Percentiles rank a stretch among this genome's conserved stretches.
These are phyloP conservation scores for Oscheius sp. DNA, from an alignment of 2,888 invertebrate species.

Conservation along the genomic window DNA sequence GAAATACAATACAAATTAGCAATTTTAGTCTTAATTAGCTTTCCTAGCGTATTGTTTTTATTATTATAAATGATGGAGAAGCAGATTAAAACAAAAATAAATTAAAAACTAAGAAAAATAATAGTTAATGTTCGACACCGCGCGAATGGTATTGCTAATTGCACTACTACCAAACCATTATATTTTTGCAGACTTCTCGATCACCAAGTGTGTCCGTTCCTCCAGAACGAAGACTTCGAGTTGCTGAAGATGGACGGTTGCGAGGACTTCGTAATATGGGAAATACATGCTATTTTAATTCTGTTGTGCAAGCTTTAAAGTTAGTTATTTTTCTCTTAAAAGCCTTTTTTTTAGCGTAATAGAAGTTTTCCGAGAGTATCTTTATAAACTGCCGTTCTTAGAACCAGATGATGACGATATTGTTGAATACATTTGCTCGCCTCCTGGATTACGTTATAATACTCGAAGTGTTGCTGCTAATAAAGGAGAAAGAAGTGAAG, in stretches of 20 bases:
- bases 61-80: background rate
- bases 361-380: conserved; percentile 84
- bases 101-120: background rate
- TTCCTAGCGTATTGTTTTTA: background rate
- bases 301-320: conserved; percentile 82
- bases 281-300: conserved; percentile 88
- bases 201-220: background rate
- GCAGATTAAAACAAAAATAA: background rate
- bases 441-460: conserved; percentile 25
- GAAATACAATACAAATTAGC: too few species aligned
- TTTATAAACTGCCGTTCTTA: conserved; percentile 81
- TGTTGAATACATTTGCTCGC: background rate
- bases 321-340: conserved; percentile 54
- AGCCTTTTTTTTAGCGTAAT: conserved; percentile 77
- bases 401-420: conserved; percentile 73
- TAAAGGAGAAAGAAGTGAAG: background rate
- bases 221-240: background rate
- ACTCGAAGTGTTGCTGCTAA: conserved; percentile 30
- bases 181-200: conserved; percentile 12
- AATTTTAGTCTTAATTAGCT: background rate
- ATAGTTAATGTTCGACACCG: background rate
- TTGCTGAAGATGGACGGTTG: conserved; percentile 1
- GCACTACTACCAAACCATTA: too few species aligned
- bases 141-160: background rate
- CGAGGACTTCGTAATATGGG: conserved; percentile 82